A percentile compares a stretch with the other conserved stretches of the same genome.
phyloP scores from a whole-genome alignment of 1,140 invertebrate species.

The Drosophila fuyamai region DNA sequence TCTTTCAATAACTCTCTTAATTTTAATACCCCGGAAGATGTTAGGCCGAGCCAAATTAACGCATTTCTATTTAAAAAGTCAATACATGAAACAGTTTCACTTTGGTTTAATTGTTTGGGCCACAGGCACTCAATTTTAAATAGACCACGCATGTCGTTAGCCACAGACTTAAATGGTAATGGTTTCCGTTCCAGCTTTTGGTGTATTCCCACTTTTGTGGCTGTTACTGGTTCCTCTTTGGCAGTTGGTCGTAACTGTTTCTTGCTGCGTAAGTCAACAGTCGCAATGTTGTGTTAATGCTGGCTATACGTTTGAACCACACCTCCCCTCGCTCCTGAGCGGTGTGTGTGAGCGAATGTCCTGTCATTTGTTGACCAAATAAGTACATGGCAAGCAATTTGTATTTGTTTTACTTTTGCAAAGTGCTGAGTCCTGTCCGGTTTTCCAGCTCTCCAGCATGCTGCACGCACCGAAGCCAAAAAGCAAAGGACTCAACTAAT shows the following conservation, averaged over 20 bases:
- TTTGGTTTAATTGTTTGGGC: conserved; percentile 53
- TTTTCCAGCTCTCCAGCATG: conserved; percentile 26
- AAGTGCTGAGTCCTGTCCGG: conserved; percentile 40
- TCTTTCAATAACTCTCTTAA: no score
- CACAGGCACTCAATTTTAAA: conserved; percentile 32
- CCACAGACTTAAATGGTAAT: conserved; percentile 25
- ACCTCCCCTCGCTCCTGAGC: neutral
- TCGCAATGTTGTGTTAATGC: conserved; percentile 81
- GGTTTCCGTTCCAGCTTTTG: conserved; percentile 18
- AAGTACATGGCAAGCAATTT: conserved; percentile 82
- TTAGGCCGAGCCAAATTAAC: neutral
- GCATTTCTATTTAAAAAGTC: conserved; percentile 55
- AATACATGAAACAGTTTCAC: conserved; percentile 54
- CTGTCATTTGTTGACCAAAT: conserved; percentile 83
- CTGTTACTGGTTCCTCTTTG: conserved; percentile 24
- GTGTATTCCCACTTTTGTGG: conserved; percentile 24
- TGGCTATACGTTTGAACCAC: conserved; percentile 62
- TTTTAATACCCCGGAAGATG: neutral
- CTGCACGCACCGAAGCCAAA: conserved; percentile 68
- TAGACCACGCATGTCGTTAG: conserved; percentile 23
- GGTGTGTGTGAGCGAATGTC: conserved; percentile 57
- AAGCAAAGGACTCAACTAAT: conserved; percentile 82
- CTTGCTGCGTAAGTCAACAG: conserved; percentile 80
- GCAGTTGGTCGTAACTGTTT: conserved; percentile 64
- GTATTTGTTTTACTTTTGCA: conserved; percentile 80